Conservation (phyloP, 2,888 invertebrate genomes). For the Poecilobothrus nobilitatus region DNA sequence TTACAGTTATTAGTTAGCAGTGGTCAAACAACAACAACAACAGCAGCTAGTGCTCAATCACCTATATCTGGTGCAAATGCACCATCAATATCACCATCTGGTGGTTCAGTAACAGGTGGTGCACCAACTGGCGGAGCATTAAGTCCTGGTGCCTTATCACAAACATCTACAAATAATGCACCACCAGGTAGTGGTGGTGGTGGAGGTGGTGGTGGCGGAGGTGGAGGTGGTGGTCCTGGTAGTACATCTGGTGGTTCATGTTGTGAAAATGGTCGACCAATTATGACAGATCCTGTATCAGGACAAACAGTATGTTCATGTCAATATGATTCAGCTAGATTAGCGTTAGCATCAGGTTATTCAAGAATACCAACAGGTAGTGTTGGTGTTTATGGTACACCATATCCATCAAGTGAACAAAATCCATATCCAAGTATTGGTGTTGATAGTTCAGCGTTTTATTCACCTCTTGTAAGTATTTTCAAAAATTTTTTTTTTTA, state of each 20-base stretch:
- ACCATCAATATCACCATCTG: conserved; percentile 62
- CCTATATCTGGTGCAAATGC: conserved; percentile 69
- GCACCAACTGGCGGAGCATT: conserved; percentile 37
- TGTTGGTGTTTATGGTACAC: conserved; percentile 73
- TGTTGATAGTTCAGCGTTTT: conserved; percentile 89
- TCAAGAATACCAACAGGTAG: conserved; percentile 70
- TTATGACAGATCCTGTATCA: conserved; percentile 86
- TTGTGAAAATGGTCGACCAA: conserved; percentile 84
- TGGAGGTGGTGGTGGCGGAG: conserved; percentile 23
- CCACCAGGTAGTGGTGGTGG: conserved; percentile 28
- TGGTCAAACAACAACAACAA: conserved; percentile 58
- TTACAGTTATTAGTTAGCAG: conserved; percentile 27
- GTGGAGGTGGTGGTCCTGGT: conserved; percentile 25
- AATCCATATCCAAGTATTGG: conserved; percentile 89
- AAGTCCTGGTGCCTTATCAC: conserved; percentile 43
- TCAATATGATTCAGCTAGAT: conserved; percentile 82
- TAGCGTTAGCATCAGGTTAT: conserved; percentile 68
- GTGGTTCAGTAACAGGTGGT: conserved; percentile 43
- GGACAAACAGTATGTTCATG: conserved; percentile 91
- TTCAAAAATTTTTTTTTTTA: conserved; percentile 24
- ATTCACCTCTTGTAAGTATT: conserved; percentile 84
- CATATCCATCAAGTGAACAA: conserved; percentile 84
- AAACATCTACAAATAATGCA: conserved; percentile 39
- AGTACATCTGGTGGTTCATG: conserved; percentile 48
- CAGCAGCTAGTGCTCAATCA: conserved; percentile 65